Evolutionary conservation across 2,888 invertebrate species (phyloP), one percentile per base, ranked within the genome.

Genomic region (Pomacea canaliculata): DNA sequence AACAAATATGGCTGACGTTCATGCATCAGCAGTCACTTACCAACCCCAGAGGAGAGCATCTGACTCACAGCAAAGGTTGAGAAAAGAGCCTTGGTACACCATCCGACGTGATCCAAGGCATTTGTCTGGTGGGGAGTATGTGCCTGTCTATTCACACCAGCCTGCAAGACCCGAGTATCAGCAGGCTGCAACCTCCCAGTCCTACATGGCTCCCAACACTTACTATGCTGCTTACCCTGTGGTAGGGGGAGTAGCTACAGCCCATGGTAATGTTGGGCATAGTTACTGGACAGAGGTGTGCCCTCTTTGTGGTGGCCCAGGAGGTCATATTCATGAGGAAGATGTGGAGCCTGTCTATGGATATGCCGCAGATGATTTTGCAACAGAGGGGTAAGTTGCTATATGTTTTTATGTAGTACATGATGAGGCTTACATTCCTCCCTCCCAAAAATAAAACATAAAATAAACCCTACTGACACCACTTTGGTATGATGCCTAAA

Each of bases 271-370:
- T 23, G 68, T 56, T 19, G 59, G 59, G 37, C 68, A 68, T 10
- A 19, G 68, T 16, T 74, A 74, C 23, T 48, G 69, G 60, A 68
- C 68, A 59, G 69, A 79, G 7, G 67, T 78, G 7, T 86, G 87
- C 76, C 85, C 86, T 46, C 74, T 86, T 75, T 86, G 87, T 82
- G 86, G 87, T 27, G 83, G 83, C 5, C 62, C 78, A 1, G 80
- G 81, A 9, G 81, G 80, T 71, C 87, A 87, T 73, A 82, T 84
- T 19, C 86, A 87, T 65, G 84, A 81, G 79, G 78, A 81, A 48
- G 69, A 80, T 63, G 73, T 82, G 70, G 80, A 80, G 23, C 76
- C 73, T 48, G 70, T 80, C 49, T 76, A 76, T 56, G 76, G 74
- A 60, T 74, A 74, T 62, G 27, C 46, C 16, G 60, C 68, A 48